A percentile compares a stretch with the other conserved stretches of the same genome.
Evolutionary conservation across 2,888 invertebrate genomes (phyloP).

Genomic region (Tortrix viridana): DNA sequence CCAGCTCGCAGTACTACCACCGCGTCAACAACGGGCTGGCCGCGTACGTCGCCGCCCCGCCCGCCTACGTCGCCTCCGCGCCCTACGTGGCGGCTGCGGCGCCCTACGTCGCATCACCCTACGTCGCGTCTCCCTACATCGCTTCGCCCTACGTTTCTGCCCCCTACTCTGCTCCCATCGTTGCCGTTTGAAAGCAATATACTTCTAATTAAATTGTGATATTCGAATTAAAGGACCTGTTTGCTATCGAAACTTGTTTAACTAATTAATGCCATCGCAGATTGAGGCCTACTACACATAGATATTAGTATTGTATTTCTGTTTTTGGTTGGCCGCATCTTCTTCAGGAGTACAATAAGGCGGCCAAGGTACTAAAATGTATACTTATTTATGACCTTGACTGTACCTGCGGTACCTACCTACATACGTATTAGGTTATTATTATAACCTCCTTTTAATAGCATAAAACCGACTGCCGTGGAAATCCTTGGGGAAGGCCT

Average conservation of each 20-base stretch:
- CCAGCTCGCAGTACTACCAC: constrained; percentile 88
- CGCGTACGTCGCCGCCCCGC: constrained; percentile 70
- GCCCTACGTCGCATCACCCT: constrained; percentile 49
- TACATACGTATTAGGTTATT: no score
- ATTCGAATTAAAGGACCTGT: constrained; percentile 5
- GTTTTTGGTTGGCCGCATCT: no score
- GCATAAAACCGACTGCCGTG: no score
- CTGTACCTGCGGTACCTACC: no score
- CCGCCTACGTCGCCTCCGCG: constrained; percentile 39
- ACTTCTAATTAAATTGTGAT: constrained; percentile 5
- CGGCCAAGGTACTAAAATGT: no score
- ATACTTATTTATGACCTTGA: no score
- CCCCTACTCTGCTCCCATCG: constrained; percentile 27
- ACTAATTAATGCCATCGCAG: background rate
- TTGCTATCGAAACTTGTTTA: background rate
- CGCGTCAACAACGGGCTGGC: constrained; percentile 85
- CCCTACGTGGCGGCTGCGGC: constrained; percentile 56
- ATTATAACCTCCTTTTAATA: no score
- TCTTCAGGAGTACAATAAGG: no score
- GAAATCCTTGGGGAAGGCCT: no score
- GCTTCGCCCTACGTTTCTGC: constrained; percentile 56
- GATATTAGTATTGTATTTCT: no score
- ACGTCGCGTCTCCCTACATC: constrained; percentile 41
- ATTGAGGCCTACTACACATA: background rate
- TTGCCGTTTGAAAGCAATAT: constrained; percentile 18